phyloP scores from a whole-genome alignment of 2,888 invertebrate genomes.

The Cryptus armator region DNA sequence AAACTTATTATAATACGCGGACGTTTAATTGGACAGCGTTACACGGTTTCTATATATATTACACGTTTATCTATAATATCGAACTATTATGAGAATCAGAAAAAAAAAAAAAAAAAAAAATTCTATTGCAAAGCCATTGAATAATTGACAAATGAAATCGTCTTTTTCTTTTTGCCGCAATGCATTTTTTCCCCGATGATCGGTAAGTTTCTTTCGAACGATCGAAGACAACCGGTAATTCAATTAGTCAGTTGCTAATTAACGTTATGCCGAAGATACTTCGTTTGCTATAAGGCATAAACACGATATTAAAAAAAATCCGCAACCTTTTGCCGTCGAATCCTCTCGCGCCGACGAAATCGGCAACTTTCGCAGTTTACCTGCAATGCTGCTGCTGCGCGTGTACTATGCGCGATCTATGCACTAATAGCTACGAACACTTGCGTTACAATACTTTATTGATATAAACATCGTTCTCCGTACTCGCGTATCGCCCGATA shows the following conservation, averaged over 20 bases:
- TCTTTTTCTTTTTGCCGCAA: background rate
- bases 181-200: background rate
- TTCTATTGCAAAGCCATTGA: background rate
- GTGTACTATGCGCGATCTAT: slow-evolving; percentile 5
- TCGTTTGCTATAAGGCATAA: slow-evolving; percentile 12
- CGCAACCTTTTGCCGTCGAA: background rate
- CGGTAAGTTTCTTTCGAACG: background rate
- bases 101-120: background rate
- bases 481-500: slow-evolving; percentile 1
- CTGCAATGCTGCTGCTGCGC: background rate
- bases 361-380: background rate
- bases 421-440: slow-evolving; percentile 11
- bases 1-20: slow-evolving; percentile 45
- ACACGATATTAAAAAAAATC: slow-evolving; percentile 23
- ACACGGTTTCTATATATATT: slow-evolving; percentile 34
- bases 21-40: slow-evolving; percentile 52
- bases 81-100: background rate
- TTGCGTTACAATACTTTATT: slow-evolving; percentile 40
- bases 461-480: slow-evolving; percentile 49
- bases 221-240: slow-evolving; percentile 48
- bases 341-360: background rate
- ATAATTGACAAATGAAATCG: background rate
- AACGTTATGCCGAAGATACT: slow-evolving; percentile 27
- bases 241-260: slow-evolving; percentile 53
- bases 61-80: slow-evolving; percentile 2